Evolutionary conservation across 1,140 invertebrate species (phyloP).

Genomic region (Papilio machaon): DNA sequence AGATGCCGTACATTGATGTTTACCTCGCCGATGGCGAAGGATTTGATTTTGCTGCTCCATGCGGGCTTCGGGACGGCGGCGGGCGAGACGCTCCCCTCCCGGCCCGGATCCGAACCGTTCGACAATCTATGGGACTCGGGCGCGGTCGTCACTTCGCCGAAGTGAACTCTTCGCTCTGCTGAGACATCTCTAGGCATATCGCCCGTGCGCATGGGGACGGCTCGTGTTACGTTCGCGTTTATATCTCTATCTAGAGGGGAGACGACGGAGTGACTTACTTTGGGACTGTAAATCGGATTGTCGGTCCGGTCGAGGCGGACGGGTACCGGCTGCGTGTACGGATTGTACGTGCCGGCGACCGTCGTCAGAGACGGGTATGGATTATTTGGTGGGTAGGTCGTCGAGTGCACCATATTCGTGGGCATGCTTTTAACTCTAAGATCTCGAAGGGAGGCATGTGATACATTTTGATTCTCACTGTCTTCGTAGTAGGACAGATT

Average conservation of each 20-base stretch:
- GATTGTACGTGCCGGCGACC: constrained; percentile 76
- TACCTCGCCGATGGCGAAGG: constrained; percentile 81
- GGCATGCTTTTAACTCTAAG: constrained; percentile 62
- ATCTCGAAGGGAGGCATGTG: constrained; percentile 63
- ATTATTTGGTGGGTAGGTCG: constrained; percentile 71
- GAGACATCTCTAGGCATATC: constrained; percentile 67
- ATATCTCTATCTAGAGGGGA: constrained; percentile 65
- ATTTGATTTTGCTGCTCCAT: constrained; percentile 80
- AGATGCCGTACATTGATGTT: constrained; percentile 74
- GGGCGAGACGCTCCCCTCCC: constrained; percentile 68
- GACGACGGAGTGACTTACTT: constrained; percentile 55
- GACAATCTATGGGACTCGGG: constrained; percentile 63
- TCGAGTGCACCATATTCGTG: constrained; percentile 71
- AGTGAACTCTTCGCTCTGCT: constrained; percentile 77
- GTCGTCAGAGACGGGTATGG: constrained; percentile 75
- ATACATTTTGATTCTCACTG: constrained; percentile 41
- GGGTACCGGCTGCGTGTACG: constrained; percentile 69
- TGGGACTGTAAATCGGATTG: constrained; percentile 53
- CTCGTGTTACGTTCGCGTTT: constrained; percentile 69
- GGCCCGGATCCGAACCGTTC: constrained; percentile 64
- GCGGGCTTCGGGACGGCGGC: constrained; percentile 70
- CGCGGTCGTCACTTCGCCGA: constrained; percentile 72
- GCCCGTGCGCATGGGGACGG: constrained; percentile 54
- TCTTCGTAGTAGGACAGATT: constrained; percentile 63
- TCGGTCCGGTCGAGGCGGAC: constrained; percentile 57